Conservation (phyloP, 2,797 vertebrate species). For the Malacoraja senta region DNA sequence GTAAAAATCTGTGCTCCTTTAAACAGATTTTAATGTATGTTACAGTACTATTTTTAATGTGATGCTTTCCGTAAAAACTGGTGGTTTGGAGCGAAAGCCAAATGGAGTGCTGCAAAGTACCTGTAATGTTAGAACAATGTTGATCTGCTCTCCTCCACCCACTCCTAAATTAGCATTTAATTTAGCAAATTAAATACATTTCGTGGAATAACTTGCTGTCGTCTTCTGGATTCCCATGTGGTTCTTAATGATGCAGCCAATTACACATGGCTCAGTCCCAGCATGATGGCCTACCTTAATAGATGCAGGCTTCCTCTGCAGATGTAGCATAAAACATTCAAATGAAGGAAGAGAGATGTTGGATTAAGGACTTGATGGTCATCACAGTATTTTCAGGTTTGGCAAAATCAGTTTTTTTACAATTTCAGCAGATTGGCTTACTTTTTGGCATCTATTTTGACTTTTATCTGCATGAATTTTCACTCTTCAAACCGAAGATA, state of each 20-base stretch:
- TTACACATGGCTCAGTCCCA: neutral
- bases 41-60: neutral
- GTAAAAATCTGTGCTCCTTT: constrained; percentile 26
- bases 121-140: neutral
- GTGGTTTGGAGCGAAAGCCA: neutral
- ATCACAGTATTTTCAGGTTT: neutral
- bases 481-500: too few species aligned
- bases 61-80: neutral
- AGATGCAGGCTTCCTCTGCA: neutral
- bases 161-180: neutral
- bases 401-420: too few species aligned
- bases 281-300: neutral
- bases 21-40: constrained; percentile 16
- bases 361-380: neutral
- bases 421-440: too few species aligned
- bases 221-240: neutral
- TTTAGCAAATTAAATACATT: neutral
- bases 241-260: neutral
- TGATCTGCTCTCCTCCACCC: neutral
- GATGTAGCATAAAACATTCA: neutral
- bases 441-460: too few species aligned
- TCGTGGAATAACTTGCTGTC: neutral
- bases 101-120: neutral
- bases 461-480: too few species aligned
- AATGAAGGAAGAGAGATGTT: neutral